phyloP scores from a whole-genome alignment of 2,797 vertebrate genomes.

The Enoplosus armatus region DNA sequence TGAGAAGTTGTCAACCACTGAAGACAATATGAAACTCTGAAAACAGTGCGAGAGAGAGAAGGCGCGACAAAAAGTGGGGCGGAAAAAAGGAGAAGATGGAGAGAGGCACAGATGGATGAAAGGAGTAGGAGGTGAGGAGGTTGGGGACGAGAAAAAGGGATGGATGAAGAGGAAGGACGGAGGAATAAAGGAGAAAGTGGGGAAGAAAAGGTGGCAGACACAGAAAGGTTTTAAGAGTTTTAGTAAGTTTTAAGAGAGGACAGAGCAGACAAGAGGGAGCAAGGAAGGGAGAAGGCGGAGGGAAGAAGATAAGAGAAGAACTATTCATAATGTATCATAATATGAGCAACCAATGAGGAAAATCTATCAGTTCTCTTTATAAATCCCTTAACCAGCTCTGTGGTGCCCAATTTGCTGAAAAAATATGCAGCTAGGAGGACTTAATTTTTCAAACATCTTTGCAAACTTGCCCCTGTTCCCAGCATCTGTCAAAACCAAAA shows the following conservation, averaged over 20 bases:
- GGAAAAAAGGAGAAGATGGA: neutral
- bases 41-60: conserved; percentile 12
- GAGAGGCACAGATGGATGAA: neutral
- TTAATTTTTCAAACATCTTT: neutral
- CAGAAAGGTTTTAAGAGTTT: too few species aligned
- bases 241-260: neutral
- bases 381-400: neutral
- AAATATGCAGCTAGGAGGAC: neutral
- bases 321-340: neutral
- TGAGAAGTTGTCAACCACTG: conserved; percentile 50
- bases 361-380: neutral
- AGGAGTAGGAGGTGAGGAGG: neutral
- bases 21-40: conserved; percentile 38
- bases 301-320: neutral
- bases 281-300: neutral
- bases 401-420: neutral
- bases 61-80: neutral
- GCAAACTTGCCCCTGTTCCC: neutral
- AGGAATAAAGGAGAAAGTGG: too few species aligned
- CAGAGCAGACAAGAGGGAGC: neutral
- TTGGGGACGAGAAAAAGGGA: neutral
- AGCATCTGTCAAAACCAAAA: neutral
- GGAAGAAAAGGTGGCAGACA: neutral
- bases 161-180: neutral
- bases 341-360: neutral